Percentiles rank a stretch among this genome's conserved stretches.
These are phyloP conservation scores for Pyralis farinalis DNA, from an alignment of 2,888 invertebrate species.

Conservation along the genomic window DNA sequence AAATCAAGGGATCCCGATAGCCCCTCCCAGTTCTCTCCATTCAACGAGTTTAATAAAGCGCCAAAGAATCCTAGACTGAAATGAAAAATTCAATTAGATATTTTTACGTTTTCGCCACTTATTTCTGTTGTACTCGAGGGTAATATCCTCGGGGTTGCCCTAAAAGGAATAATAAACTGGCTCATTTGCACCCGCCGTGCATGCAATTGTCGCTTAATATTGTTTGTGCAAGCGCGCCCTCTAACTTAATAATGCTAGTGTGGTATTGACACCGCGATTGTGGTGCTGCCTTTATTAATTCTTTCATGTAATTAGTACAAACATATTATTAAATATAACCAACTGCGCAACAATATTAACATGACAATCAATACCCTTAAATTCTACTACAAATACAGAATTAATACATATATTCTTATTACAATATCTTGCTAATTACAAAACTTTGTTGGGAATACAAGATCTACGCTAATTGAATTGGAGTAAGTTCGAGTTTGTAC, in stretches of 20 bases:
- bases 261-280: slow-evolving; percentile 8
- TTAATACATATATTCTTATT: too few relatives aligned
- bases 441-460: too few relatives aligned
- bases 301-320: too few relatives aligned
- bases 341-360: too few relatives aligned
- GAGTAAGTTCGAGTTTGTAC: too few relatives aligned
- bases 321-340: too few relatives aligned
- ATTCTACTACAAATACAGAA: too few relatives aligned
- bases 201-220: slow-evolving; percentile 47
- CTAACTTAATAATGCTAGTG: slow-evolving; percentile 24
- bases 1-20: slow-evolving; percentile 56
- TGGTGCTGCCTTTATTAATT: slow-evolving; percentile 12
- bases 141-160: slow-evolving; percentile 34
- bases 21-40: slow-evolving; percentile 41
- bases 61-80: slow-evolving; percentile 40
- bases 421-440: too few relatives aligned
- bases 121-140: slow-evolving; percentile 39
- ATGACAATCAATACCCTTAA: too few relatives aligned
- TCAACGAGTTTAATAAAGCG: slow-evolving; percentile 59
- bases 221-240: slow-evolving; percentile 37
- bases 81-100: slow-evolving; percentile 69
- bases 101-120: slow-evolving; percentile 44
- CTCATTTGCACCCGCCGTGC: slow-evolving; percentile 47
- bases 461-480: too few relatives aligned
- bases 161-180: slow-evolving; percentile 40